Conservation (phyloP, 2,888 invertebrate genomes). For the Metallyticus violacea region DNA sequence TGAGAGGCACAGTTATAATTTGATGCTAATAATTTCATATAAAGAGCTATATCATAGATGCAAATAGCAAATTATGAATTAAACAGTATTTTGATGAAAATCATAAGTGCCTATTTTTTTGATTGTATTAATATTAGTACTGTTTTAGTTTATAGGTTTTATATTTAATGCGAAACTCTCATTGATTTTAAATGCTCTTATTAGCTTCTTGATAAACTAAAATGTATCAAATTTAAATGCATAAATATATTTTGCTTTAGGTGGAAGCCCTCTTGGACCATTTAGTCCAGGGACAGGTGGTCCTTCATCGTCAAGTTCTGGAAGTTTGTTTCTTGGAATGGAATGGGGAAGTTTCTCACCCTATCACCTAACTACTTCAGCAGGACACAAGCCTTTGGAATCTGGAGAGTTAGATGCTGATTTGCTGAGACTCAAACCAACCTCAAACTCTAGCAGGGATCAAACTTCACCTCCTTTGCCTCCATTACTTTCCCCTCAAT, state of each 20-base stretch:
- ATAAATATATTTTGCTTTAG: neutral
- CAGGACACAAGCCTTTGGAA: constrained; percentile 22
- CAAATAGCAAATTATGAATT: too few species aligned
- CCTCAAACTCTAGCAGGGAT: constrained; percentile 1
- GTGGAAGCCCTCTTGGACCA: constrained; percentile 28
- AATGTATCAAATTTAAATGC: neutral
- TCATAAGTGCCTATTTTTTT: too few species aligned
- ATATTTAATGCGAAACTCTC: too few species aligned
- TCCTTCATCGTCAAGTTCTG: constrained; percentile 24
- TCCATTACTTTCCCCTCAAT: constrained; percentile 19
- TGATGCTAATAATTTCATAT: too few species aligned
- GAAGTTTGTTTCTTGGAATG: constrained; percentile 39
- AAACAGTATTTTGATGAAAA: too few species aligned
- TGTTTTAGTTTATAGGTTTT: too few species aligned
- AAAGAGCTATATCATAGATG: too few species aligned
- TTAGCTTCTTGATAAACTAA: neutral
- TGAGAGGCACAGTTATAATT: too few species aligned
- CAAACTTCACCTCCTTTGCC: constrained; percentile 18
- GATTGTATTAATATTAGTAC: too few species aligned
- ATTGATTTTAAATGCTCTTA: too few species aligned
- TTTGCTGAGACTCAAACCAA: constrained; percentile 29
- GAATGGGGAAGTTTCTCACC: constrained; percentile 38
- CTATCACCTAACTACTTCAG: constrained; percentile 28
- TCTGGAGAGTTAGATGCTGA: constrained; percentile 28
- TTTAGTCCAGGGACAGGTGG: constrained; percentile 28